Evolutionary conservation across 1,140 invertebrate genomes (phyloP).

Genomic region (Drosophila persimilis): DNA sequence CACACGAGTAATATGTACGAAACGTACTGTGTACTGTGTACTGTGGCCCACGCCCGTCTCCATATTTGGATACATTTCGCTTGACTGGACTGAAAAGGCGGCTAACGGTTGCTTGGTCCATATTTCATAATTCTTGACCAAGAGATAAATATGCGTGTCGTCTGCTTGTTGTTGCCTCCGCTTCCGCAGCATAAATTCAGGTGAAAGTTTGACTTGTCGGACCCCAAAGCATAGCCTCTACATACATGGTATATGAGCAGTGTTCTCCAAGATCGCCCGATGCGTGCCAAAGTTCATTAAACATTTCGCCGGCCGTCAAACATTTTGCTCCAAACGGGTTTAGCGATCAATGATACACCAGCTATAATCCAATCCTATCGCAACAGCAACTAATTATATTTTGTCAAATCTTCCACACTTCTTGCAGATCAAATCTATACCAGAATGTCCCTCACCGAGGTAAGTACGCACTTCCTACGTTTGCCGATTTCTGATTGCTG

Average conservation of each 20-base stretch:
- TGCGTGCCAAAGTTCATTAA: constrained; percentile 35
- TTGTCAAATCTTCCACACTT: constrained; percentile 25
- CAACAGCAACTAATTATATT: constrained; percentile 24
- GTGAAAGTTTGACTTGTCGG: constrained; percentile 29
- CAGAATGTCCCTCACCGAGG: constrained; percentile 80
- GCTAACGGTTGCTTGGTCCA: constrained; percentile 31
- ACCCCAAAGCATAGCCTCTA: constrained; percentile 4
- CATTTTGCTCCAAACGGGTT: constrained; percentile 24
- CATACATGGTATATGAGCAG: constrained; percentile 15
- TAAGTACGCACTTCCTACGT: constrained; percentile 42
- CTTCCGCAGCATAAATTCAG: constrained; percentile 20
- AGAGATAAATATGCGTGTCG: constrained; percentile 25
- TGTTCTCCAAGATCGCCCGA: constrained; percentile 15
- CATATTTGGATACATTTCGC: constrained; percentile 28
- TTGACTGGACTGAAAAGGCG: constrained; percentile 9
- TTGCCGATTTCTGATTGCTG: too few relatives aligned
- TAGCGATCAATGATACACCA: background rate
- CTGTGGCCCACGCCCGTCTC: constrained; percentile 28
- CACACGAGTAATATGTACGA: constrained; percentile 14
- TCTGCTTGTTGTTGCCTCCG: constrained; percentile 23
- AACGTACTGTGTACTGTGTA: constrained; percentile 48
- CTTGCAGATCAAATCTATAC: constrained; percentile 65
- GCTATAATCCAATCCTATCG: background rate
- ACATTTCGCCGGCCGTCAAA: constrained; percentile 24
- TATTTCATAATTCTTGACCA: constrained; percentile 10